These are phyloP conservation scores for Drosophila recens DNA, from an alignment of 2,888 invertebrate genomes.

Conservation along the genomic window DNA sequence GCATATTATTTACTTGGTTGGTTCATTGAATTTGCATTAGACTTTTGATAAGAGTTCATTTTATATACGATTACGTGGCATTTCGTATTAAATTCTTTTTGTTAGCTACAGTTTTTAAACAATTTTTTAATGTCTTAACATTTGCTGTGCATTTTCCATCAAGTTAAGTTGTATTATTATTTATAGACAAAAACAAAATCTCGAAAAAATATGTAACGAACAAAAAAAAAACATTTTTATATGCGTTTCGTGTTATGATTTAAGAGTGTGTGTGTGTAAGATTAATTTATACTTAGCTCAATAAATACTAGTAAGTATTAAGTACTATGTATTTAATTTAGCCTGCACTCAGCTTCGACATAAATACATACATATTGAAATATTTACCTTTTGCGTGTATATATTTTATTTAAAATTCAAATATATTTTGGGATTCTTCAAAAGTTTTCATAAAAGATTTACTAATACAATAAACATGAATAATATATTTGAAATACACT, in stretches of 20 bases:
- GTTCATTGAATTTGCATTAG: constrained; percentile 40
- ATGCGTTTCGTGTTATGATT: constrained; percentile 23
- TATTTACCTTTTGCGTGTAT: constrained; percentile 22
- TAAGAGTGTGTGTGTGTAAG: constrained; percentile 18
- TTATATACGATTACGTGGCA: constrained; percentile 24
- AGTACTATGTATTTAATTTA: constrained; percentile 42
- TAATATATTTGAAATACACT: constrained; percentile 64
- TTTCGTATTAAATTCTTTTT: constrained; percentile 40
- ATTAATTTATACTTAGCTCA: constrained; percentile 36
- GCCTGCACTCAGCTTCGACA: constrained; percentile 27
- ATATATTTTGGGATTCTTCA: constrained; percentile 45
- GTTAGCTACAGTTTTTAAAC: constrained; percentile 19
- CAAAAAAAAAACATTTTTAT: constrained; percentile 21
- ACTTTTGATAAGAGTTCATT: constrained; percentile 40
- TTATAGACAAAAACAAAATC: constrained; percentile 3
- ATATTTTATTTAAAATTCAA: constrained; percentile 61
- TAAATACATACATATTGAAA: constrained; percentile 24
- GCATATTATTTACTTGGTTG: constrained; percentile 41
- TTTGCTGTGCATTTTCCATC: constrained; percentile 30
- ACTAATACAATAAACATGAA: constrained; percentile 78
- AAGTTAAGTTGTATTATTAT: constrained; percentile 6
- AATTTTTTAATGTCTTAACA: constrained; percentile 39
- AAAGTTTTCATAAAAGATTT: constrained; percentile 63
- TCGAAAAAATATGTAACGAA: constrained; percentile 10
- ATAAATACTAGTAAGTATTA: constrained; percentile 51